Evolutionary conservation across 2,888 invertebrate genomes (phyloP).

Genomic region (Dicyrtomina minuta): DNA sequence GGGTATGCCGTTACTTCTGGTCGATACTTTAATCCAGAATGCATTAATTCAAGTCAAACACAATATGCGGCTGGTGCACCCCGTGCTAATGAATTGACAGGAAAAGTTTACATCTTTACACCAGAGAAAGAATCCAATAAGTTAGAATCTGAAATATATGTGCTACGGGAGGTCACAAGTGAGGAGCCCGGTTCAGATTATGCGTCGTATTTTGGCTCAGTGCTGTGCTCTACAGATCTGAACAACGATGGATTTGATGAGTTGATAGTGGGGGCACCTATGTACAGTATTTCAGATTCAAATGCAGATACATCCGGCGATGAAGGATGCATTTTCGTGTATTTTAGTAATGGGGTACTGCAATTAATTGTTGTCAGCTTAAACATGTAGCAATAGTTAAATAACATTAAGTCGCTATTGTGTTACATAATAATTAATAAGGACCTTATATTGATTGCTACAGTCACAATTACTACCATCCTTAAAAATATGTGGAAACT

Average conservation of each 20-base stretch:
- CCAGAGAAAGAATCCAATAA: no score
- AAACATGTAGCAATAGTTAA: no score
- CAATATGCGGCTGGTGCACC: constrained; percentile 61
- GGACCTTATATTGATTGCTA: no score
- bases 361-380: background rate
- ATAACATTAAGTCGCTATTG: no score
- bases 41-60: constrained; percentile 56
- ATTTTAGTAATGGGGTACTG: constrained; percentile 31
- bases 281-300: background rate
- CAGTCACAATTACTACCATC: no score
- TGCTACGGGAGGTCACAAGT: constrained; percentile 18
- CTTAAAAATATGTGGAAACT: constrained; percentile 13
- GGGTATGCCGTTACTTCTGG: constrained; percentile 53
- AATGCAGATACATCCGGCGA: constrained; percentile 33
- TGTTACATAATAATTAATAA: no score
- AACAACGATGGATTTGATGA: constrained; percentile 66
- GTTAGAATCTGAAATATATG: no score
- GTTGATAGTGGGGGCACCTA: constrained; percentile 68
- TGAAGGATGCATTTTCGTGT: constrained; percentile 46
- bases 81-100: constrained; percentile 56
- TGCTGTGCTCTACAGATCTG: constrained; percentile 65
- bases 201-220: constrained; percentile 64
- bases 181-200: constrained; percentile 11
- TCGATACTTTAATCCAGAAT: constrained; percentile 36
- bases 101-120: constrained; percentile 41